phyloP scores from a whole-genome alignment of 2,888 invertebrate genomes.

The Athalia circularis region DNA sequence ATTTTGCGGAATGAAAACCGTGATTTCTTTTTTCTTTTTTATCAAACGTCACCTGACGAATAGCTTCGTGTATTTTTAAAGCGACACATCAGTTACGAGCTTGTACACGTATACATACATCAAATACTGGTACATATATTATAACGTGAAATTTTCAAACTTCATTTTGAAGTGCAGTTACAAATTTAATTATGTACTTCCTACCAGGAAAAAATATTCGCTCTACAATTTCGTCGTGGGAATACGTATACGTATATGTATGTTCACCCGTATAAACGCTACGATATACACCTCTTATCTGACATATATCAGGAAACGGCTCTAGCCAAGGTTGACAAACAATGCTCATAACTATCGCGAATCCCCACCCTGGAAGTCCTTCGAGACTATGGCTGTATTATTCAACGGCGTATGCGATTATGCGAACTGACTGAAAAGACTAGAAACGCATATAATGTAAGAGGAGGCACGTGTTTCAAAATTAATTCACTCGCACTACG shows the following conservation, averaged over 20 bases:
- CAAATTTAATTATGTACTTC: no score
- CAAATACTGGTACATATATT: no score
- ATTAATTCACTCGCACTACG: no score
- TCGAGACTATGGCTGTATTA: conserved; percentile 28
- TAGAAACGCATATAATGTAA: no score
- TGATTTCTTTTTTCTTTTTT: not conserved
- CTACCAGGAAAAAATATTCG: no score
- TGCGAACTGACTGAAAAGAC: no score
- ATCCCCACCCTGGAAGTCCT: conserved; percentile 1
- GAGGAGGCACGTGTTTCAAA: no score
- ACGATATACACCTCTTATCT: conserved; percentile 20
- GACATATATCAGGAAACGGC: conserved; percentile 25
- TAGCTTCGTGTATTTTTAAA: not conserved
- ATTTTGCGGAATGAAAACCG: conserved; percentile 10
- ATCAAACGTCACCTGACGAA: not conserved
- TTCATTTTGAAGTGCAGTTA: no score
- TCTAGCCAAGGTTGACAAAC: conserved; percentile 43
- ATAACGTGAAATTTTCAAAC: no score
- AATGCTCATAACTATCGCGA: conserved; percentile 38
- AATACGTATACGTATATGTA: not conserved
- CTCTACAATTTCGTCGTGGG: no score
- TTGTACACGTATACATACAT: not conserved
- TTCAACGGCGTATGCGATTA: conserved; percentile 30
- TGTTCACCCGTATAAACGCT: not conserved
- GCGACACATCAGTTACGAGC: not conserved